Evolutionary conservation across 2,797 vertebrate species (phyloP), one percentile per base, ranked within the genome.

Genomic region (Syngnathus acus): DNA sequence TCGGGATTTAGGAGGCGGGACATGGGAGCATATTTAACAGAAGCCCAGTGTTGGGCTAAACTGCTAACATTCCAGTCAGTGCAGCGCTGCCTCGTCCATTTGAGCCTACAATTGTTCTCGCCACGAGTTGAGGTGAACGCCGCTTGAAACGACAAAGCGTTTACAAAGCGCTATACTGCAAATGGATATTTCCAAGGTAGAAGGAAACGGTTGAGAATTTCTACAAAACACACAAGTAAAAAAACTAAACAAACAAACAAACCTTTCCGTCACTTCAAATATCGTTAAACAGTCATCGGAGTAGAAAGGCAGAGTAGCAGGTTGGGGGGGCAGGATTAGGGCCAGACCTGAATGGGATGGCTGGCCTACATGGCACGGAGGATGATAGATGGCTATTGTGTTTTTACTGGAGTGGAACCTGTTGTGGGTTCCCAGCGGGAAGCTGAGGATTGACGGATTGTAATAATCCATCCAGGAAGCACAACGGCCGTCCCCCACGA

Each of bases 321-420:
- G 77, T 85, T 32, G 32, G 4, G 83, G 78, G 78, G 62, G 71
- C 43, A 77, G 84, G 82, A 86, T 90, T 87, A 88, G 84, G 80
- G 80, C 72, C 82, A 86, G 84, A 79, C 81, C 78, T 74, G 58
- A 65, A 65, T 74, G 68, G 70, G 65, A 78, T 66, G 69, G 75
- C 71, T 66, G 69, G 75, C 71, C 70, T 75, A 71, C 77, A 78
- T 72, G 71, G 72, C 73, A 76, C 78, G 72, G 68, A 78, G 75
- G 79, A 84, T 82, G 83, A 80, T 69, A 76, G 69, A 79, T 77
- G 75, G 40, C 64, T 74, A 76, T 83, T 82, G 79, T 77, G 65
- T 81, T 78, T 82, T 72, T 76, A 73, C 68, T 75, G 54, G 59
- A 81, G 73, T 71, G 65, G 74, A 84, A 80, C 65, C 72, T 74